Evolutionary conservation across 2,888 invertebrate genomes (phyloP), one percentile per base, ranked within the genome.

Genomic region (Anagyrus pseudococci): DNA sequence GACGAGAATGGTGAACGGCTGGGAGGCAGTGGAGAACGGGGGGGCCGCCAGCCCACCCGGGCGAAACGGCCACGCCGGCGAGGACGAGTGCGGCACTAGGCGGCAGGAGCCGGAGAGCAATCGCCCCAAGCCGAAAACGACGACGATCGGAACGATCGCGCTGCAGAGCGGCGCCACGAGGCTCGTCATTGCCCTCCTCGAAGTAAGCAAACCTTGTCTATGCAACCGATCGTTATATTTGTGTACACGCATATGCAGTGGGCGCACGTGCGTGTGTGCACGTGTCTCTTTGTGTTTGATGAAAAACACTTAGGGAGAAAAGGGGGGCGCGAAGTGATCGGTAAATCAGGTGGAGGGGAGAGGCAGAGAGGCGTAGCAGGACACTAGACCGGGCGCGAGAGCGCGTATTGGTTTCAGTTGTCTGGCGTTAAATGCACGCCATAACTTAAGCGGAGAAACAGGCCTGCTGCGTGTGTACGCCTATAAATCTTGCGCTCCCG

Each of bases 81-180:
- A 47, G 4, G 1, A 23, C 50, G 22, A 13, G 13, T 7, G 43
- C 22, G 33, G 4, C 58, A 23, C 49, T 48, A n/a, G 29, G 56
- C 44, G 43, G 50, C 49, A 37, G 50, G 33, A 20, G 41, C n/a
- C 64, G 64, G 70, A 70, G 54, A 69, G 69, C 63, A 69, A 66
- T 33, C 43, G 59, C 47, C 62, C 47, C 25, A 41, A 19, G 33
- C 77, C 84, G 54, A 84, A 86, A 71, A 89, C 91, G 58, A 94
- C 94, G 64, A 94, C 94, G 71, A 90, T 95, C 75, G 93, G 93
- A 81, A 94, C 95, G 62, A 93, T 95, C 71, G 94, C 94, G 50
- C 91, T 96, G 67, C 92, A 93, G 79, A 92, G 93, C 77, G 94
- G 93, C 69, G 87, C 88, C 72, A 91, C 94, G 48, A 88, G 92